Evolutionary conservation across 2,113 vertebrate genomes (phyloP), one percentile per base, ranked within the genome.

Genomic region (Thymallus thymallus): DNA sequence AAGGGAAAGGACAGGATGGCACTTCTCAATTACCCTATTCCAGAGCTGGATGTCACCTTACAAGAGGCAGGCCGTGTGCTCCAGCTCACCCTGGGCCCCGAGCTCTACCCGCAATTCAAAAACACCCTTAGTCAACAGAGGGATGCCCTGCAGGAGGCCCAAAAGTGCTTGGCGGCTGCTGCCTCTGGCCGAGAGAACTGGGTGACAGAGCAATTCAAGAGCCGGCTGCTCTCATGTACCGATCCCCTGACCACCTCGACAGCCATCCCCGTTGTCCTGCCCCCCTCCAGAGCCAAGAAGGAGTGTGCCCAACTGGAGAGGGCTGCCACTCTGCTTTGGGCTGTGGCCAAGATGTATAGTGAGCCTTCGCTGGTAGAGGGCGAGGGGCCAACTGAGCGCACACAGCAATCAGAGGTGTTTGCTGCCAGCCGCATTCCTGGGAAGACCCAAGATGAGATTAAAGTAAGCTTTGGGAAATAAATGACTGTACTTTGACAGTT

Each of bases 141-240:
- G 46, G 86, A 77, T 32, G 67, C 72, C 6, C 89, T 94, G 41
- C 81, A 84, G 71, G 86, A 87, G 1, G 77, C 73, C 13, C 90
- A 94, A 5, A 29, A 79, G 63, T 80, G 82, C 26, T 68, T 91
- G 26, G 22, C 61, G 14, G 20, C 83, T 10, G 35, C 3, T 0
- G 75, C 76, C 14, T 69, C 78, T 0, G 86, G 87, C 45, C 77
- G 80, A 1, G 92, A 94, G 71, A 94, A 94, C 69, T 94, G 93
- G 93, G 93, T 91, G 71, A 92, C 93, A 0, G 80, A 87, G 48
- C 88, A 92, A 67, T 94, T 94, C 85, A 94, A 94, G 77, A 88
- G 70, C 66, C 75, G 72, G 2, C 81, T 94, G 63, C 76, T 94
- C 46, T 89, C 90, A 5, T 91, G 88, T 64, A 1, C 32, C 0